These are phyloP conservation scores for Ancistrus triradiatus DNA, from an alignment of 2,113 vertebrate genomes.

Conservation along the genomic window DNA sequence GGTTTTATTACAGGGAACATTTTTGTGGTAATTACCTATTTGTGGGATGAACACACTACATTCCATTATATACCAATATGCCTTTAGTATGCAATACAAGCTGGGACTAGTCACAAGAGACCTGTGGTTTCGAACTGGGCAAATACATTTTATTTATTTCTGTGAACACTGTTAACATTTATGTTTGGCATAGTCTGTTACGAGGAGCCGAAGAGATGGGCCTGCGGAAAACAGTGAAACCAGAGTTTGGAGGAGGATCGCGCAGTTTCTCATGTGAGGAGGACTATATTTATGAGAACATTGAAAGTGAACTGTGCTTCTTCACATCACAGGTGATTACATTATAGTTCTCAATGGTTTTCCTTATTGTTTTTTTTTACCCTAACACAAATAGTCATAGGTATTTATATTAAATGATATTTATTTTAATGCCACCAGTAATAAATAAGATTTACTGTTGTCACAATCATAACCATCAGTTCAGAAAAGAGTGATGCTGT, in stretches of 20 bases:
- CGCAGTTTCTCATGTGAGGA: slow-evolving; percentile 91
- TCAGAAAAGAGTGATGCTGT: not conserved
- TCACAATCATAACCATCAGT: slow-evolving; percentile 2
- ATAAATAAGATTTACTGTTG: not conserved
- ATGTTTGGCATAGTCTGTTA: slow-evolving; percentile 73
- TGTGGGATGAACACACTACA: too few species aligned
- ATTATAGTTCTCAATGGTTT: not conserved
- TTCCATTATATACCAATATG: too few species aligned
- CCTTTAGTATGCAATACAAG: too few species aligned
- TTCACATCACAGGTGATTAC: slow-evolving; percentile 89
- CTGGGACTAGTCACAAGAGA: too few species aligned
- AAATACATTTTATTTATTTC: too few species aligned
- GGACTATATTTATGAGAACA: slow-evolving; percentile 96
- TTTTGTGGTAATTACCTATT: too few species aligned
- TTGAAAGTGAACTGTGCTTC: slow-evolving; percentile 91
- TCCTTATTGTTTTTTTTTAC: too few species aligned
- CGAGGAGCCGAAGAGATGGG: slow-evolving; percentile 91
- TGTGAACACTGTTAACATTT: too few species aligned
- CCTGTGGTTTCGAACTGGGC: too few species aligned
- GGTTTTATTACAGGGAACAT: too few species aligned
- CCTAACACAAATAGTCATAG: too few species aligned
- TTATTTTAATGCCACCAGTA: not conserved
- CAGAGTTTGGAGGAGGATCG: slow-evolving; percentile 86
- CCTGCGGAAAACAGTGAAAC: slow-evolving; percentile 84
- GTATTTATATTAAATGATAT: not conserved